phyloP scores from a whole-genome alignment of 1,140 invertebrate genomes.

The Eubasilissa regina region DNA sequence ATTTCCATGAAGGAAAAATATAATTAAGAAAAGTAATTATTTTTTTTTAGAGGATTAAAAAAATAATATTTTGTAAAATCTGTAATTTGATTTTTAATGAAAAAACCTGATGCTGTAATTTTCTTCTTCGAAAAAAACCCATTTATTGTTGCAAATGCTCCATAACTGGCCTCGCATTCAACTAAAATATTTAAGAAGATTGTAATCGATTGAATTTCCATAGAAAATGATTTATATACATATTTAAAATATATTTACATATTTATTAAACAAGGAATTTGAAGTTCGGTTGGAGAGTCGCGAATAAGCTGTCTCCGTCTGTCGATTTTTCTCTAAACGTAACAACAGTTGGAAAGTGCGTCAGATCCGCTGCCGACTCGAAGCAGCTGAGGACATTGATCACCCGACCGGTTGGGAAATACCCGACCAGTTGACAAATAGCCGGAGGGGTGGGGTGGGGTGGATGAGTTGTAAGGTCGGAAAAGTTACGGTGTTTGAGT shows the following conservation, averaged over 20 bases:
- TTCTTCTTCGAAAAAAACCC: too few relatives aligned
- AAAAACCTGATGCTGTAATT: too few relatives aligned
- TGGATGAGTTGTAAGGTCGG: conserved; percentile 16
- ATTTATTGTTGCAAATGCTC: too few relatives aligned
- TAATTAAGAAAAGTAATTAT: too few relatives aligned
- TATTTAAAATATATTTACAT: background rate
- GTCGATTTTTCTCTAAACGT: conserved; percentile 36
- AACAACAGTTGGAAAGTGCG: conserved; percentile 38
- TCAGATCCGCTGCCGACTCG: background rate
- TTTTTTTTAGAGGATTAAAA: too few relatives aligned
- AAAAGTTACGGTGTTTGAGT: conserved; percentile 2
- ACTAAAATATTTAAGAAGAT: too few relatives aligned
- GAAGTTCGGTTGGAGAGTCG: background rate
- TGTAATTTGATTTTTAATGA: too few relatives aligned
- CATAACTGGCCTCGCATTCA: too few relatives aligned
- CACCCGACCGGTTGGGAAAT: background rate
- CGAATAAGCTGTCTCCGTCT: conserved; percentile 33
- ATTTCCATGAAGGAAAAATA: too few relatives aligned
- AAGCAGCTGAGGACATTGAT: conserved; percentile 27
- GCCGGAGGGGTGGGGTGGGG: background rate
- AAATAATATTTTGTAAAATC: too few relatives aligned
- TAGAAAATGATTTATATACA: too few relatives aligned
- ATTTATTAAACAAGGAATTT: background rate
- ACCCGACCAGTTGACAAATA: conserved; percentile 29
- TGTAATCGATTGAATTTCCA: too few relatives aligned